Base-by-base conservation (phyloP, 2,888 invertebrate species). In the Argyresthia albistria region DNA sequence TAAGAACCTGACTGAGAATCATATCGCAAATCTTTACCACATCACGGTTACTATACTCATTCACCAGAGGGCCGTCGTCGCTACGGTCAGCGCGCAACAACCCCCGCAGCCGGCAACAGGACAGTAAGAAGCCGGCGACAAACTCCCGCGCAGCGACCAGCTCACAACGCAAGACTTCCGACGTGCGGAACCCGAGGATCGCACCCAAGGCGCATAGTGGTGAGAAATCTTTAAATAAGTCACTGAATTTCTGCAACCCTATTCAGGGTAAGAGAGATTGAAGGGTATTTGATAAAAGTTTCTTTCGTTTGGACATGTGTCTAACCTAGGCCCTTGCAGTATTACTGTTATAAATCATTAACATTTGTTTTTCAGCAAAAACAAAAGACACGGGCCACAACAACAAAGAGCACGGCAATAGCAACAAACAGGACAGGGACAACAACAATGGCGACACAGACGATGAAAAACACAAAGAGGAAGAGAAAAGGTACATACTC, bases 391-490 rank as follows among this genome's bases (percentile, higher is more conserved):
- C 67, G 14, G 69, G 65, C 45, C 16, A 56, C 56, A 73, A 64
- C 60, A 73, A 64, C 60, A 80, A 80, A 59, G 80, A 81, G 8
- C 70, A 75, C 61, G 61, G 62, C 58, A 25, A 25, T 6, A 79
- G 80, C 51, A 82, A 83, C 54, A 90, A 89, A 58, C 83, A 84
- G 55, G 88, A 88, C 69, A 74, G 70, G 59, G 74, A 90, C 73
- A 88, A 91, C 76, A 91, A 91, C 58, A 90, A 91, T 59, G 90
- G 90, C n/a, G 92, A 92, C 56, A 89, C 87, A 0, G 91, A 94
- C 56, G 92, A 92, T 54, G 87, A 89, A 55, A 91, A 91, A 57
- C 89, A 91, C 43, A 61, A 90, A 36, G 92, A 91, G 1, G 94
- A 94, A 55, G 96, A 96, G 64, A 91, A 92, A 65, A 51, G 51